Percentiles rank a stretch among this genome's conserved stretches.
These are phyloP conservation scores for Myotis findleyi DNA, from an alignment of 2,797 vertebrate species.

Conservation along the genomic window DNA sequence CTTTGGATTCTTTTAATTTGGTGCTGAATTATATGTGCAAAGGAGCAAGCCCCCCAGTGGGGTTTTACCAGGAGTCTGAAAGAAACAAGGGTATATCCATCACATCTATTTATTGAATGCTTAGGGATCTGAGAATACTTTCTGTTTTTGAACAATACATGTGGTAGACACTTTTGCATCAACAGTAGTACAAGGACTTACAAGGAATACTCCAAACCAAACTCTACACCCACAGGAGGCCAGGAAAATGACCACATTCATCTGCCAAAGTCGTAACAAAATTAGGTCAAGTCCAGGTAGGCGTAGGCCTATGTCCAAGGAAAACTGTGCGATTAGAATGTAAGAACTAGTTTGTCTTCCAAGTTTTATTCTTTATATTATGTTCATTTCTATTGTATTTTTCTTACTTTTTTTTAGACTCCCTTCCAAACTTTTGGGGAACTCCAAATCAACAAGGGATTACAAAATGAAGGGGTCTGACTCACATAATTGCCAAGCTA, in stretches of 20 bases:
- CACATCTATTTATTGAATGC: not conserved
- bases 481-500: not conserved
- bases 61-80: conserved; percentile 77
- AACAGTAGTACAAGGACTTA: not conserved
- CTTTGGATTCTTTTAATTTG: conserved; percentile 83
- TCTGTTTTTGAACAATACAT: conserved; percentile 29
- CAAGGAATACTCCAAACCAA: not conserved
- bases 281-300: not conserved
- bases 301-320: not conserved
- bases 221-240: not conserved
- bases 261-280: not conserved
- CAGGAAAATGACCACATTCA: not conserved
- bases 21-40: conserved; percentile 80
- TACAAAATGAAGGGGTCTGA: not conserved
- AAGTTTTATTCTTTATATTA: not conserved
- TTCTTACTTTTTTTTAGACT: not conserved
- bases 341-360: not conserved
- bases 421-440: not conserved
- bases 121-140: conserved; percentile 16
- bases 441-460: not conserved
- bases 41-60: conserved; percentile 74
- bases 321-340: not conserved
- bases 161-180: conserved; percentile 30
- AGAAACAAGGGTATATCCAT: conserved; percentile 71
- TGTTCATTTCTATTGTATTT: not conserved